Percentiles rank a stretch among this genome's conserved stretches.
These are phyloP conservation scores for Temnothorax unifasciatus DNA, from an alignment of 2,888 invertebrate genomes.

Conservation along the genomic window DNA sequence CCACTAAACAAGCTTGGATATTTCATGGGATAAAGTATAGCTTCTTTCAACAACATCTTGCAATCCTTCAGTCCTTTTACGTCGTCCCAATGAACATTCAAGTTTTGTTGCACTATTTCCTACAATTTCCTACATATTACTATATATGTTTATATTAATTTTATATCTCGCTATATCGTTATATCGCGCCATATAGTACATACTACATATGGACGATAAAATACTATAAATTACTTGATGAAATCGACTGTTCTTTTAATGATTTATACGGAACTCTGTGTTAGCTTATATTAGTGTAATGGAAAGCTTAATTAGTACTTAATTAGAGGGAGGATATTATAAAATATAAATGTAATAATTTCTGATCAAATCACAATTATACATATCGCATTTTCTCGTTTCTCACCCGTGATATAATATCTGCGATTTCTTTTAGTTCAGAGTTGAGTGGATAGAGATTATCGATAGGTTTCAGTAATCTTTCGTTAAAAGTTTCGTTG, in stretches of 20 bases:
- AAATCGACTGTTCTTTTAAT: background rate
- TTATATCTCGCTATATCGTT: background rate
- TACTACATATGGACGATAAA: too few relatives aligned
- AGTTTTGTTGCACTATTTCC: constrained; percentile 90
- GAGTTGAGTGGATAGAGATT: constrained; percentile 82
- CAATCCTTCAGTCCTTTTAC: constrained; percentile 92
- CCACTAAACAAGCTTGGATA: constrained; percentile 91
- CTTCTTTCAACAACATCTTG: constrained; percentile 93
- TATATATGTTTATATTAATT: background rate
- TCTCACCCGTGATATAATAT: constrained; percentile 89
- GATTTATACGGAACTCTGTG: background rate
- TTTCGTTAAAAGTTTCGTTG: constrained; percentile 65
- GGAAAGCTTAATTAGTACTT: background rate
- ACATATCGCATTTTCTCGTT: background rate
- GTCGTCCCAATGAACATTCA: constrained; percentile 93
- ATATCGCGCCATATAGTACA: too few relatives aligned
- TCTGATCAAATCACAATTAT: background rate
- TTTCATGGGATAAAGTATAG: constrained; percentile 93
- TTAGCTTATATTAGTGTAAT: background rate
- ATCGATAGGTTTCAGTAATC: constrained; percentile 81
- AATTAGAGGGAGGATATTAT: background rate
- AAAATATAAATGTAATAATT: too few relatives aligned
- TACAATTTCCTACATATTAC: constrained; percentile 88
- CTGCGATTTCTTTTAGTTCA: constrained; percentile 90
- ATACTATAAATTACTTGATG: background rate